phyloP scores from a whole-genome alignment of 1,140 invertebrate species.

The Dinoponera quadriceps region DNA sequence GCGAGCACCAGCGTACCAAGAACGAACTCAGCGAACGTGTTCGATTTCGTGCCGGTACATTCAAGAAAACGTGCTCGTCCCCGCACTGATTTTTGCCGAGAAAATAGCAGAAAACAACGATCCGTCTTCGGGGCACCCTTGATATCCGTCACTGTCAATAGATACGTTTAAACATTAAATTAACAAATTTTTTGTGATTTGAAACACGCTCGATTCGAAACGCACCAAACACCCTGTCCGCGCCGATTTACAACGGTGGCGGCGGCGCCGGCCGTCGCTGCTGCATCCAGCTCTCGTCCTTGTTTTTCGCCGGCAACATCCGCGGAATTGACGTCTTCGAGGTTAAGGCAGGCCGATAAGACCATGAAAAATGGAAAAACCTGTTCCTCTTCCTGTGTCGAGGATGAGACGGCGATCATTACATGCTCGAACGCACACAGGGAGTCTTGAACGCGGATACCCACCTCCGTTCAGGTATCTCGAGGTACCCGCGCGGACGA shows the following conservation, averaged over 20 bases:
- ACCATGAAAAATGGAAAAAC: conserved; percentile 77
- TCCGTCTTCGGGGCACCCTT: too few relatives aligned
- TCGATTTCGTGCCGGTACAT: too few relatives aligned
- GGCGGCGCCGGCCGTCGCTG: background rate
- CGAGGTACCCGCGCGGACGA: conserved; percentile 42
- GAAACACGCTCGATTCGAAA: conserved; percentile 31
- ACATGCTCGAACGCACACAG: conserved; percentile 70
- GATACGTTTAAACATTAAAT: too few relatives aligned
- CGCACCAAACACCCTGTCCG: conserved; percentile 24
- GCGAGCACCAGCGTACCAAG: too few relatives aligned
- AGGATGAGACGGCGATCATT: conserved; percentile 71
- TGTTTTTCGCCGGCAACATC: conserved; percentile 62
- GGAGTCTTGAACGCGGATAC: conserved; percentile 62
- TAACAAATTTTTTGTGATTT: too few relatives aligned
- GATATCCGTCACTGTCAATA: too few relatives aligned
- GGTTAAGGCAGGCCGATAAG: conserved; percentile 77
- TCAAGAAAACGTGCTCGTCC: too few relatives aligned
- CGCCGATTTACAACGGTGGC: conserved; percentile 3
- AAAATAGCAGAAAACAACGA: too few relatives aligned
- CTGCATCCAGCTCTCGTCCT: conserved; percentile 35
- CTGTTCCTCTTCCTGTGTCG: conserved; percentile 78
- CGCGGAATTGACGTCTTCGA: conserved; percentile 70
- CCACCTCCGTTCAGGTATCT: conserved; percentile 69
- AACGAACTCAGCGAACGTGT: too few relatives aligned
- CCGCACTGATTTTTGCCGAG: too few relatives aligned